Percentiles rank a stretch among this genome's conserved stretches.
phyloP scores from a whole-genome alignment of 2,888 invertebrate genomes.

The Camponotus fellah region DNA sequence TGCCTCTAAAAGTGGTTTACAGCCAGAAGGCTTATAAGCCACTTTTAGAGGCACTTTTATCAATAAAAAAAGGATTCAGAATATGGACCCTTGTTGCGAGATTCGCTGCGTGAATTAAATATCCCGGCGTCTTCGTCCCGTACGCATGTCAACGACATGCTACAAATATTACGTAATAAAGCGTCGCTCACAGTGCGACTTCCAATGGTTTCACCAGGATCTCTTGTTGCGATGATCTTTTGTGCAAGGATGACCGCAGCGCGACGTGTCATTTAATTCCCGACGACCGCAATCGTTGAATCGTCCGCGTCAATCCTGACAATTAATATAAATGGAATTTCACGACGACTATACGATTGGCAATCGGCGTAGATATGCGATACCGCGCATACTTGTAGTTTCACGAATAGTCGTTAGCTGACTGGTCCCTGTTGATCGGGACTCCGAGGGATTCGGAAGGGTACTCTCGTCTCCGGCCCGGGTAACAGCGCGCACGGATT shows the following conservation, averaged over 20 bases:
- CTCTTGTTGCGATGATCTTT: slow-evolving; percentile 63
- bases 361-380: slow-evolving; percentile 31
- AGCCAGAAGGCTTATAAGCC: too few relatives aligned
- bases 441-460: neutral
- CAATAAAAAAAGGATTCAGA: too few relatives aligned
- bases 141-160: slow-evolving; percentile 21
- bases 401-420: slow-evolving; percentile 22
- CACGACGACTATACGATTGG: slow-evolving; percentile 9
- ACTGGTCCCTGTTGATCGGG: slow-evolving; percentile 14
- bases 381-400: slow-evolving; percentile 52
- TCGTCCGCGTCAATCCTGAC: neutral
- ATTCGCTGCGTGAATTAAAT: slow-evolving; percentile 31
- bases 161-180: slow-evolving; percentile 51
- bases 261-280: slow-evolving; percentile 74
- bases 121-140: slow-evolving; percentile 35
- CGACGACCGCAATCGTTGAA: slow-evolving; percentile 51
- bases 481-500: slow-evolving; percentile 27
- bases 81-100: too few relatives aligned
- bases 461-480: neutral
- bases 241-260: slow-evolving; percentile 68
- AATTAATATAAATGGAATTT: neutral
- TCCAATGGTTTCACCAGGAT: slow-evolving; percentile 38
- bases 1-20: too few relatives aligned
- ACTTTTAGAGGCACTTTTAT: too few relatives aligned
- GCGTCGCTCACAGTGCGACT: slow-evolving; percentile 59